Percentiles rank a stretch among this genome's conserved stretches.
Conservation (phyloP, 2,113 vertebrate genomes). For the Pyrgilauda ruficollis region DNA sequence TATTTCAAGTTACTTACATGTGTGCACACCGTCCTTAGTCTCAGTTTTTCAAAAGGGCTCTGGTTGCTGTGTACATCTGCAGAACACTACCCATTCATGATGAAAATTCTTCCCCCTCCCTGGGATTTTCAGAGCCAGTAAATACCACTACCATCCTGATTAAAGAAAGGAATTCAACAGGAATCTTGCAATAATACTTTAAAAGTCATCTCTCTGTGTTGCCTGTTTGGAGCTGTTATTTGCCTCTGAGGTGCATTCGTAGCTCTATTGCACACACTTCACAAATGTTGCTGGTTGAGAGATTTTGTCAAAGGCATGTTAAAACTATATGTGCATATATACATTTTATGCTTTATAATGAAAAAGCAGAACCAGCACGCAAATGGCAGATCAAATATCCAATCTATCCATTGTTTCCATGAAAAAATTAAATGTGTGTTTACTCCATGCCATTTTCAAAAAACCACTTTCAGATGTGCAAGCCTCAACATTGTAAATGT, state of each 20-base stretch:
- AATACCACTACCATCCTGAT: neutral
- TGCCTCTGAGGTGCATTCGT: neutral
- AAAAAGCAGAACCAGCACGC: neutral
- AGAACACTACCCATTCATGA: neutral
- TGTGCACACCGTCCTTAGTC: neutral
- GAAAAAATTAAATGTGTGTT: neutral
- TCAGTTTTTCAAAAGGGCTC: neutral
- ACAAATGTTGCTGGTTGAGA: neutral
- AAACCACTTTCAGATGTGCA: neutral
- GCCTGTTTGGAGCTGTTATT: neutral
- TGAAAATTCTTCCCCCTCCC: neutral
- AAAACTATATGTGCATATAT: neutral
- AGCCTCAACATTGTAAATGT: neutral
- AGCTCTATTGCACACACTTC: neutral
- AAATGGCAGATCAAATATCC: neutral
- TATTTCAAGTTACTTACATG: neutral
- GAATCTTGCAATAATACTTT: neutral
- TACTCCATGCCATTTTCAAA: neutral
- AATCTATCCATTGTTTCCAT: neutral
- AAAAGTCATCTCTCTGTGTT: neutral
- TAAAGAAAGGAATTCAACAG: neutral
- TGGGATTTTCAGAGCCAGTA: neutral
- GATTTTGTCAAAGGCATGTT: neutral
- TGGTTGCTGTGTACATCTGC: neutral
- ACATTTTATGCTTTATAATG: neutral